Evolutionary conservation across 2,113 vertebrate species (phyloP).

Genomic region (Apodemus sylvaticus): DNA sequence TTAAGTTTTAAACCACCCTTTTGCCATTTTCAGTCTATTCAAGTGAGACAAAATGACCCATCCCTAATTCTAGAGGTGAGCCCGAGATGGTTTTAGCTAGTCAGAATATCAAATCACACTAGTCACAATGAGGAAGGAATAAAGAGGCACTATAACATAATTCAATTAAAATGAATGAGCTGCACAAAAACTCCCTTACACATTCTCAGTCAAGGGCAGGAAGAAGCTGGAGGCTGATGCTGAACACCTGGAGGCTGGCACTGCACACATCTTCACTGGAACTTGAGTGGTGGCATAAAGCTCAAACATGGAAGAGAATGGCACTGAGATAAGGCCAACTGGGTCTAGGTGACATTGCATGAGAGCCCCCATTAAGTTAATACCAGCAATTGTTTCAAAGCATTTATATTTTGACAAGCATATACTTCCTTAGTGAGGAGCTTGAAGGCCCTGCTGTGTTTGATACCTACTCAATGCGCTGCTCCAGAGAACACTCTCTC

Average conservation of each 20-base stretch:
- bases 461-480: not conserved
- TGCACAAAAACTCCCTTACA: not conserved
- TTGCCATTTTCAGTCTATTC: not conserved
- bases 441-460: not conserved
- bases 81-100: not conserved
- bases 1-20: not conserved
- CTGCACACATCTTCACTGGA: not conserved
- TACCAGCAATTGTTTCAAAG: not conserved
- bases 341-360: not conserved
- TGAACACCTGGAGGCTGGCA: not conserved
- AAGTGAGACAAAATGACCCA: not conserved
- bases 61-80: not conserved
- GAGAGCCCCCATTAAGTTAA: not conserved
- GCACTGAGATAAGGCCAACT: not conserved
- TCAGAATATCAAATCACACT: not conserved
- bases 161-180: not conserved
- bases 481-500: not conserved
- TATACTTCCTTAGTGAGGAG: not conserved
- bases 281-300: not conserved
- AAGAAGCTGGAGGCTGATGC: not conserved
- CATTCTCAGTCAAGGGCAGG: not conserved
- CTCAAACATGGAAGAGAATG: not conserved
- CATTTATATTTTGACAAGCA: not conserved
- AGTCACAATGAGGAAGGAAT: not conserved
- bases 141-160: slow-evolving; percentile 6